phyloP scores from a whole-genome alignment of 1,140 invertebrate genomes.

The Eupristina koningsbergeri region DNA sequence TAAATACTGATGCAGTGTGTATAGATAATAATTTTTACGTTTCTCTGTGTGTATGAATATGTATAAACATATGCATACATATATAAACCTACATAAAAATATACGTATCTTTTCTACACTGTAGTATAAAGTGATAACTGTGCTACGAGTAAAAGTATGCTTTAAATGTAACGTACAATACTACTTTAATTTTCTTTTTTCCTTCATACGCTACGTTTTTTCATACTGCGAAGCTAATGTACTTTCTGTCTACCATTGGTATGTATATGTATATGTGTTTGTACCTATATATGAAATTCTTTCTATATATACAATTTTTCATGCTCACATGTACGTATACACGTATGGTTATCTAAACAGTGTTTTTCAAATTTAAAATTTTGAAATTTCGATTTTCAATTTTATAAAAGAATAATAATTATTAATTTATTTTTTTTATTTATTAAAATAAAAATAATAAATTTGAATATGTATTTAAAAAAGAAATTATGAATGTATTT shows the following conservation, averaged over 20 bases:
- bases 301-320: not conserved
- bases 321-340: not conserved
- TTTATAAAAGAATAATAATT: not conserved
- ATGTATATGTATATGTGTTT: not conserved
- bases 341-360: slow-evolving; percentile 45
- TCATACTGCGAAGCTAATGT: slow-evolving; percentile 49
- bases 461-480: too few relatives aligned
- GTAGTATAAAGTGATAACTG: slow-evolving; percentile 50
- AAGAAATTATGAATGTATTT: too few relatives aligned
- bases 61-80: slow-evolving; percentile 21
- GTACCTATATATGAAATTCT: not conserved
- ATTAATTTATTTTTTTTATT: too few relatives aligned
- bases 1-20: slow-evolving; percentile 48
- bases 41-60: not conserved
- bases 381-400: slow-evolving; percentile 32
- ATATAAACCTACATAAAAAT: not conserved
- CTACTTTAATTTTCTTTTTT: slow-evolving; percentile 59
- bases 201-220: slow-evolving; percentile 47
- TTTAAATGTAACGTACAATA: slow-evolving; percentile 66
- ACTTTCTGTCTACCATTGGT: slow-evolving; percentile 31
- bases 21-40: not conserved
- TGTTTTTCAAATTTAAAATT: slow-evolving; percentile 16
- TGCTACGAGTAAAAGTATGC: slow-evolving; percentile 59
- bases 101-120: slow-evolving; percentile 35
- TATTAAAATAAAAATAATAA: too few relatives aligned